Base-by-base conservation (phyloP, 2,797 vertebrate genomes). In the Hirundo rustica region DNA sequence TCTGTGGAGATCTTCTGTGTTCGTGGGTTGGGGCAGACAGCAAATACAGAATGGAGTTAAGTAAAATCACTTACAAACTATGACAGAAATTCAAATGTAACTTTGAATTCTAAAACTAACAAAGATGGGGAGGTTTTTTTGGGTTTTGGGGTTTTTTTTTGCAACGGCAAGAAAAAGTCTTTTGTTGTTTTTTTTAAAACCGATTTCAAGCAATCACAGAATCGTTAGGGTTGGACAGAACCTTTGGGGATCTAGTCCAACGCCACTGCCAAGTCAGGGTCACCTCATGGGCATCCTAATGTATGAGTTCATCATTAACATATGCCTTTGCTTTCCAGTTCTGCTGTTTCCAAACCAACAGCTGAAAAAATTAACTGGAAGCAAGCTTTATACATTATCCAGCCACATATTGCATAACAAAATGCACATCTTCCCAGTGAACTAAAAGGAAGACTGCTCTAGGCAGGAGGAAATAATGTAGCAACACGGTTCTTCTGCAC, bases 401-500 rank as follows among this genome's bases (percentile, higher is more conserved):
- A 50, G 40, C 12, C 72, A 83, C 40, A 67, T 21, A 85, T n/a
- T 5, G 13, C 32, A 58, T 19, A 17, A 48, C 21, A 47, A 79
- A 71, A 47, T 61, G 53, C 26, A 21, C 9, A n/a, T 14, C 30
- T 58, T 67, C 30, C 26, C 38, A 67, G 11, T 23, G 64, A 85
- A 48, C 26, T 45, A 47, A 34, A 95, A 68, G 15, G n/a, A 76
- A 82, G 29, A 51, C 18, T 57, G 19, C 48, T 66, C 18, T 54
- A 85, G 58, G 47, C 68, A 90, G 72, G 13, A 65, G 30, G 27
- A 16, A 81, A 62, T 29, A 68, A 67, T 1, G 7, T 2, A 79
- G 45, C 25, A 86, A 32, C 17, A 50, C 0, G 0, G 15, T 17
- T 87, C 51, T 64, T 77, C 58, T 1, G 1, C 19, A 30, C 16